These are phyloP conservation scores for Diploscapter pachys DNA, from an alignment of 1,140 invertebrate genomes.

Conservation along the genomic window DNA sequence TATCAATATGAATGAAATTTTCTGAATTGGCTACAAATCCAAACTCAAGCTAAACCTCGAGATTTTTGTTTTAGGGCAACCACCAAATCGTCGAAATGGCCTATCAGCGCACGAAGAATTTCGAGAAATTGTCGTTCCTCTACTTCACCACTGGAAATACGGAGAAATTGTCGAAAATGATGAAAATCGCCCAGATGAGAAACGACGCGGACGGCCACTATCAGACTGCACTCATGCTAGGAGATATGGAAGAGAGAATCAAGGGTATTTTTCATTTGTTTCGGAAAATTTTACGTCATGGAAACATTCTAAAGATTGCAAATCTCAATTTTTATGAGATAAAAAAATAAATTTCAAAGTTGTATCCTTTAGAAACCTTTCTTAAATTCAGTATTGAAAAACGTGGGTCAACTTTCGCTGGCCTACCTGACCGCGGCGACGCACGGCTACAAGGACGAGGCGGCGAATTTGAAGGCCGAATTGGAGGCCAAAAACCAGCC, in stretches of 20 bases:
- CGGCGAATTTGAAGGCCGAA: slow-evolving; percentile 70
- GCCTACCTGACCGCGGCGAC: slow-evolving; percentile 91
- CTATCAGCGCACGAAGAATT: slow-evolving; percentile 98
- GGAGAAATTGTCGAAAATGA: slow-evolving; percentile 97
- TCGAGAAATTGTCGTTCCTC: slow-evolving; percentile 94
- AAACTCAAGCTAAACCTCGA: no score
- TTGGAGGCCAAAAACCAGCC: slow-evolving; percentile 68
- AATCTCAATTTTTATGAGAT: neutral
- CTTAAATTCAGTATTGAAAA: slow-evolving; percentile 62
- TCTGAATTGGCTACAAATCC: no score
- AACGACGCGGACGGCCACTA: slow-evolving; percentile 94
- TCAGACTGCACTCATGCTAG: slow-evolving; percentile 85
- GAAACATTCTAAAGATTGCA: neutral
- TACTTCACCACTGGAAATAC: slow-evolving; percentile 97
- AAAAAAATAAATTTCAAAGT: slow-evolving; percentile 10
- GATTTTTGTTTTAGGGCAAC: slow-evolving; percentile 36
- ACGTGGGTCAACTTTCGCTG: slow-evolving; percentile 68
- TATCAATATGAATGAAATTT: no score
- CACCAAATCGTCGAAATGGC: slow-evolving; percentile 86
- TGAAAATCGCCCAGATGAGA: slow-evolving; percentile 92
- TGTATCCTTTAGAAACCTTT: neutral
- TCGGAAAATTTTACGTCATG: neutral
- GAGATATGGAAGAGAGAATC: slow-evolving; percentile 88
- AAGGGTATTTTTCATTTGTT: slow-evolving; percentile 66
- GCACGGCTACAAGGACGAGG: slow-evolving; percentile 80